Conservation (phyloP, 37 sponge, comb jelly and placozoan genomes). For the Cliona cf. orientalis region DNA sequence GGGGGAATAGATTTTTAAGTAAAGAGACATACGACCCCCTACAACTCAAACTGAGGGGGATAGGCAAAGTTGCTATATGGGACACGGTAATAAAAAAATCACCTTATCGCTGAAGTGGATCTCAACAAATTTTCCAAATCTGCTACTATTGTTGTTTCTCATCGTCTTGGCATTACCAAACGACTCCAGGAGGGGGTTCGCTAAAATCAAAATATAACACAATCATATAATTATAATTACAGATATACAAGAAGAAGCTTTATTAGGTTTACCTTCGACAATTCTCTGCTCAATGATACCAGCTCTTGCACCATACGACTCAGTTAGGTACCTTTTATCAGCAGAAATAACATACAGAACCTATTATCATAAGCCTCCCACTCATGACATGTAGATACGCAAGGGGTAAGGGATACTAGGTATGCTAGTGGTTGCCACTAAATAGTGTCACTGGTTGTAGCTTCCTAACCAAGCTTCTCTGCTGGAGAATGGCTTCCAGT, state of each 20-base stretch:
- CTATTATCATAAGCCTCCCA: too few relatives aligned
- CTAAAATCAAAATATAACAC: conserved; percentile 11
- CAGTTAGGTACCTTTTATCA: conserved; percentile 68
- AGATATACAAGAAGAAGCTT: too few relatives aligned
- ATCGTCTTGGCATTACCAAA: conserved; percentile 97
- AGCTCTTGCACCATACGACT: conserved; percentile 76
- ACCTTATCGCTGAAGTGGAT: conserved; percentile 89
- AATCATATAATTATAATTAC: too few relatives aligned
- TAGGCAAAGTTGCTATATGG: neutral
- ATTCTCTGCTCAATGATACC: conserved; percentile 86
- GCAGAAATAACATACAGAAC: neutral
- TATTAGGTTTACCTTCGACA: conserved; percentile 69
- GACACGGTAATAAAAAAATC: too few relatives aligned
- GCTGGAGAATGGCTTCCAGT: too few relatives aligned
- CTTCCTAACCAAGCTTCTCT: too few relatives aligned
- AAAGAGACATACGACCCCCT: neutral
- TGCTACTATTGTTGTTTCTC: conserved; percentile 90
- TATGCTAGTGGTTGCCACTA: too few relatives aligned
- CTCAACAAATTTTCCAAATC: conserved; percentile 97
- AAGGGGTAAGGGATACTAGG: too few relatives aligned
- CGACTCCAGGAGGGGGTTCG: conserved; percentile 94
- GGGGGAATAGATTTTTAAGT: neutral
- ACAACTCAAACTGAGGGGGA: neutral
- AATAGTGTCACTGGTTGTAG: too few relatives aligned
- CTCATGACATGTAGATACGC: too few relatives aligned